Base-by-base conservation (phyloP, 1,140 invertebrate species). In the Dolichoris vasculosae region DNA sequence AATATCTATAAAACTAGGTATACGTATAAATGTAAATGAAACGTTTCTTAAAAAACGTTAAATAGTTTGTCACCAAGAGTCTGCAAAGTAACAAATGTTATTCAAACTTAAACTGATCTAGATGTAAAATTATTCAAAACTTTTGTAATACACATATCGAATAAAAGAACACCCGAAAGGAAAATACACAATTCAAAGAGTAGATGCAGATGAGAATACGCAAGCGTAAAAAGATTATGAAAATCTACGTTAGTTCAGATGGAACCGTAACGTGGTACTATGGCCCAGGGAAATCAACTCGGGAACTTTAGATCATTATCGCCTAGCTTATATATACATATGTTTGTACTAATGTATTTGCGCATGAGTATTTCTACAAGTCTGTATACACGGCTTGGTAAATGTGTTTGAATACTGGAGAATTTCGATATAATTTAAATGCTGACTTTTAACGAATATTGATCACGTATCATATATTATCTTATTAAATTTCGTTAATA, bases 271-370 rank as follows among this genome's bases (percentile, higher is more conserved):
- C 46, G 75, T 30, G 46, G n/a, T 30, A 77, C 75, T 77, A 51
- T 32, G 20, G 71, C 40, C 11, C 8, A 46, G 40, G 69, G n/a
- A 43, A 75, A 51, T 55, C 30, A 30, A 51, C 75, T 77, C 30
- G 30, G 2, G 46, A 77, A 32, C 43, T 77, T 77, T 77, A 51
- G 46, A 77, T 77, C 43, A 77, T 32, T 51, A 51, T 77, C 75
- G 43, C 48, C 7, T 46, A 43, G 23, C 7, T 75, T 75, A 75
- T 46, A 7, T 11, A 15, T 75, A 75, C 43, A 9, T 75, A 26
- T 75, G 13, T 30, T 75, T 46, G 17, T 46, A 30, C n/a, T 8
- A 75, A 75, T 46, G 43, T 46, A 75, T 46, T 6, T 46, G 40
- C 2, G 67, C 40, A 23, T 0, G 0, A 7, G 1, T 20, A 30